These are phyloP conservation scores for Synanthedon formicaeformis DNA, from an alignment of 2,888 invertebrate species.

Conservation along the genomic window DNA sequence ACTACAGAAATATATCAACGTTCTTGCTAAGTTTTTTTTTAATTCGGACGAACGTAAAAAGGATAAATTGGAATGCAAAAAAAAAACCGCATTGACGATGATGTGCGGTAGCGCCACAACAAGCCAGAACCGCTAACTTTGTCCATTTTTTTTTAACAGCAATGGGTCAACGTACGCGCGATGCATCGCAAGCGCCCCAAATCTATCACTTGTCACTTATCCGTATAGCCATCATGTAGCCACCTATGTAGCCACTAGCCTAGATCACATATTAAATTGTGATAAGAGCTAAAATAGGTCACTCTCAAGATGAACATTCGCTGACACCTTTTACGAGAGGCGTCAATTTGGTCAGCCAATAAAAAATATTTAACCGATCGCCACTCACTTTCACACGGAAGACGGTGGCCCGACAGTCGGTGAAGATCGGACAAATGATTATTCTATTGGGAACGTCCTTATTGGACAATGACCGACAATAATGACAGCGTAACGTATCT, in stretches of 20 bases:
- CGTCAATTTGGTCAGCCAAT: background rate
- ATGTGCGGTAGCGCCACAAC: slow-evolving; percentile 15
- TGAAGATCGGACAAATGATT: slow-evolving; percentile 12
- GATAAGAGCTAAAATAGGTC: too few species aligned
- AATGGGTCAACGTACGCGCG: slow-evolving; percentile 23
- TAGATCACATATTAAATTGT: too few species aligned
- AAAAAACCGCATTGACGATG: slow-evolving; percentile 18
- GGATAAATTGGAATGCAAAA: slow-evolving; percentile 14
- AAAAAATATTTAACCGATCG: background rate
- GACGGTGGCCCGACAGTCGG: slow-evolving; percentile 9
- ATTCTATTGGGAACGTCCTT: slow-evolving; percentile 24
- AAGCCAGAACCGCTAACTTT: slow-evolving; percentile 13
- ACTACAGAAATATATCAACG: too few species aligned
- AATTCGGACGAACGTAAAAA: background rate
- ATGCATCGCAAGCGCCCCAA: background rate
- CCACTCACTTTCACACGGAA: slow-evolving; percentile 35
- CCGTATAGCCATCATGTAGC: too few species aligned
- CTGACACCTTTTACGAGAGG: too few species aligned
- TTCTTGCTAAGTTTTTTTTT: too few species aligned
- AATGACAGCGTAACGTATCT: background rate
- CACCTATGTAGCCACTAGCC: too few species aligned
- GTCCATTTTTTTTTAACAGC: slow-evolving; percentile 12
- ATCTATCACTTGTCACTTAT: too few species aligned
- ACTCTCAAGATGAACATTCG: too few species aligned
- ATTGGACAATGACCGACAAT: slow-evolving; percentile 22